These are phyloP conservation scores for Tenualosa thibaudeaui DNA, from an alignment of 2,797 vertebrate species.

Conservation along the genomic window DNA sequence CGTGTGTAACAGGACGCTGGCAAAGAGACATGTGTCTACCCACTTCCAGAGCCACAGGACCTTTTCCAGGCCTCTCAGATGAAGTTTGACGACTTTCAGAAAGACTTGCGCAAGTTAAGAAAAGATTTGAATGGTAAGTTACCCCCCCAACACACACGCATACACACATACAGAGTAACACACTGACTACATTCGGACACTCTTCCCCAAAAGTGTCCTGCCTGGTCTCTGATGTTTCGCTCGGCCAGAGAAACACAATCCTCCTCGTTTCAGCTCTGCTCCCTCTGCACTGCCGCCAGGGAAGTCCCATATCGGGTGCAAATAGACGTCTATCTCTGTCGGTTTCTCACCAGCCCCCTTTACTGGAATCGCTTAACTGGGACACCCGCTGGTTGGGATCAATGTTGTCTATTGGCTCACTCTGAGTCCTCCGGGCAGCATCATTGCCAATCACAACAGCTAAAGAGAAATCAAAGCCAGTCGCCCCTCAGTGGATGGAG, in stretches of 20 bases:
- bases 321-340: conserved; percentile 15
- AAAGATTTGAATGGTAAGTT: conserved; percentile 88
- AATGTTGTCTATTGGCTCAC: conserved; percentile 2
- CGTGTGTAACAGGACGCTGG: conserved; percentile 82
- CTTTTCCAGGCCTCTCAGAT: conserved; percentile 95
- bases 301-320: conserved; percentile 1
- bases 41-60: conserved; percentile 94
- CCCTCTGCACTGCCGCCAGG: neutral
- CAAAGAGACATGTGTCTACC: conserved; percentile 87
- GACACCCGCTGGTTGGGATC: conserved; percentile 15
- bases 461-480: conserved; percentile 18
- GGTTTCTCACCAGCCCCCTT: neutral
- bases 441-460: conserved; percentile 1
- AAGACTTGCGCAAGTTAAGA: conserved; percentile 90
- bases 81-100: conserved; percentile 97
- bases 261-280: neutral
- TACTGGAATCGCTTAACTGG: conserved; percentile 12
- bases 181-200: neutral
- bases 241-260: neutral
- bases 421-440: neutral
- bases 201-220: neutral
- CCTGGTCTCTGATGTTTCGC: neutral
- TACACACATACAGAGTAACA: conserved; percentile 18
- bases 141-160: conserved; percentile 36
- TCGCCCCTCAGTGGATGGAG: neutral